Evolutionary conservation across 1,140 invertebrate species (phyloP).

Genomic region (Trichoplusia ni): DNA sequence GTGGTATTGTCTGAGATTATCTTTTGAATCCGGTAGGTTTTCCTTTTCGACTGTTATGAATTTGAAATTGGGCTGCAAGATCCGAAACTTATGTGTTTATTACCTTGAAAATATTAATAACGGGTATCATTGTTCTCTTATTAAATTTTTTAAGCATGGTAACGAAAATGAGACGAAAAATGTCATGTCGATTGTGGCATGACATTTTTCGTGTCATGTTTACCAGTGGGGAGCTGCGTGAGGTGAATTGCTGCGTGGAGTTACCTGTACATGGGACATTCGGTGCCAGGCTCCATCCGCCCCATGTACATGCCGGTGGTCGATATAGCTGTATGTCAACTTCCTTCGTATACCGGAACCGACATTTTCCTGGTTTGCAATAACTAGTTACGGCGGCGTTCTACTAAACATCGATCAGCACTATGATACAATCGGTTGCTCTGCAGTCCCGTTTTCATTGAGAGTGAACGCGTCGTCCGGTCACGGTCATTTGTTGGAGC

Average conservation of each 20-base stretch:
- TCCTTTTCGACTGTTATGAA: conserved; percentile 29
- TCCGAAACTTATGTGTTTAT: no score
- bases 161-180: not conserved
- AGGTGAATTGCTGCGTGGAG: conserved; percentile 45
- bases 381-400: conserved; percentile 23
- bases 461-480: conserved; percentile 58
- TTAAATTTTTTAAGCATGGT: no score
- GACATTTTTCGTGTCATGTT: conserved; percentile 51
- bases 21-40: conserved; percentile 41
- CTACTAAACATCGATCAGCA: conserved; percentile 32
- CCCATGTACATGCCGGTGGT: conserved; percentile 51
- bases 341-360: conserved; percentile 33
- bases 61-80: conserved; percentile 18
- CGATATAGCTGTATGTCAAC: conserved; percentile 53
- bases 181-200: conserved; percentile 37
- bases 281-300: conserved; percentile 70
- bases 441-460: conserved; percentile 49
- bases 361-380: conserved; percentile 7
- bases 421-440: conserved; percentile 39
- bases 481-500: conserved; percentile 59
- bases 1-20: conserved; percentile 59
- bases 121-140: no score
- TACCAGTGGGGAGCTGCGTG: conserved; percentile 52
- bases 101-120: no score
- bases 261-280: conserved; percentile 50